Base-by-base conservation (phyloP, 2,797 vertebrate species). In the Hapalemur alaotrensis region DNA sequence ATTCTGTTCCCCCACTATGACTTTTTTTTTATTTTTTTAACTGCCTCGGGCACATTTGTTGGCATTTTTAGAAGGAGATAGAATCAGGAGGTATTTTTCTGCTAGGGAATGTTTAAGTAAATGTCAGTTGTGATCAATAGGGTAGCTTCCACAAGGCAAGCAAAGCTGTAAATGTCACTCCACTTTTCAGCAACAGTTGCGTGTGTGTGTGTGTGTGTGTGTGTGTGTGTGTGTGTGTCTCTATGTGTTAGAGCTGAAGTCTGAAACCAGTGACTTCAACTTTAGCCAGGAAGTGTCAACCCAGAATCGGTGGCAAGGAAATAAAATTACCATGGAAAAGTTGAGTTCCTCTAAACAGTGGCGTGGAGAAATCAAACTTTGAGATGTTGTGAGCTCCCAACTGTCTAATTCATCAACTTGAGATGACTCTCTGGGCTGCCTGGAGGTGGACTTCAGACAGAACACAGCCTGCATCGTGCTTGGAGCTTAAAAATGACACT, bases 81-180 rank as follows among this genome's bases (percentile, higher is more conserved):
- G 96, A 52, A 94, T 97, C 91, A 8, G 94, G 70, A 72, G 59
- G 46, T 86, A 90, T 96, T 92, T 91, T 97, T 84, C 85, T 97
- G 52, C 72, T 72, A 67, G 59, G 85, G 94, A 75, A 54, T 89
- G 96, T 98, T 97, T 83, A 63, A 94, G 95, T 97, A 97, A 65
- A 97, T 97, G 95, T 96, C 96, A 97, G 41, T 82, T 88, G 79
- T 93, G 94, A 97, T 93, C 76, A 93, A 73, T 93, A 97, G 83
- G 88, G 83, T 92, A 97, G 69, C 7, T 86, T 93, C 73, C 72
- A 70, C 67, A n/a, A 95, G 72, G 94, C 91, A 90, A 90, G 89
- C 80, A 25, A 54, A 63, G 76, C 87, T 85, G 78, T 65, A 96
- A 97, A 97, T 95, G 95, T 93, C 97, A 93, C 80, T 97, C 93